These are phyloP conservation scores for Nibea coibor DNA, from an alignment of 2,113 vertebrate genomes.

Conservation along the genomic window DNA sequence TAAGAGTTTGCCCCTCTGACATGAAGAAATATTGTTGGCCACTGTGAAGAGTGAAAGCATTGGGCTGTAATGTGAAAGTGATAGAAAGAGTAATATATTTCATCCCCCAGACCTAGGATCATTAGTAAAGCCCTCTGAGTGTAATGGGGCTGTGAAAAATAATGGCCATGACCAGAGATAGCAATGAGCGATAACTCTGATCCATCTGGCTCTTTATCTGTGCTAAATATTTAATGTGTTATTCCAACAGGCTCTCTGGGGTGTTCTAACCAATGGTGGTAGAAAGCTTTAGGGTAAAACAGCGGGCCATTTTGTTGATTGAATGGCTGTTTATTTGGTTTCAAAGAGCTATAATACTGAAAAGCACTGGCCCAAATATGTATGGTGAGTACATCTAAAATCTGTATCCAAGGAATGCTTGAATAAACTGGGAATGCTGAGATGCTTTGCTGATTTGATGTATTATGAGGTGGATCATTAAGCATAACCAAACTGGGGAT, in stretches of 20 bases:
- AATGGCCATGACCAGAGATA: constrained; percentile 81
- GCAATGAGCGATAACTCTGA: constrained; percentile 79
- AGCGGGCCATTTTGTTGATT: constrained; percentile 71
- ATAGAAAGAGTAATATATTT: constrained; percentile 78
- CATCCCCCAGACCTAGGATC: constrained; percentile 72
- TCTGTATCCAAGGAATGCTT: constrained; percentile 39
- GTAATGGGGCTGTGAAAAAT: constrained; percentile 80
- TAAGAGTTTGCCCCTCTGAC: constrained; percentile 54
- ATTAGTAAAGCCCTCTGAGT: constrained; percentile 79
- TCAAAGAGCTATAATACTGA: constrained; percentile 41
- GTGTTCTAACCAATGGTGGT: constrained; percentile 73
- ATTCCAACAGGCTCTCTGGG: constrained; percentile 75
- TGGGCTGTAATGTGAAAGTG: constrained; percentile 72
- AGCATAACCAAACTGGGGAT: constrained; percentile 15
- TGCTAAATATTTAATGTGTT: constrained; percentile 83
- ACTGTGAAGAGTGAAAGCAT: constrained; percentile 49
- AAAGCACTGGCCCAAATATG: constrained; percentile 36
- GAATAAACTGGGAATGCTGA: constrained; percentile 11
- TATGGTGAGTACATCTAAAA: constrained; percentile 28
- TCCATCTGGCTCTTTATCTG: constrained; percentile 80
- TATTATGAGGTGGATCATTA: constrained; percentile 23
- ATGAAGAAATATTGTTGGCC: constrained; percentile 61
- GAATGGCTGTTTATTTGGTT: constrained; percentile 74
- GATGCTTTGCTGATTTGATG: constrained; percentile 13
- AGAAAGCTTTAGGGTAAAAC: constrained; percentile 75